Evolutionary conservation across 2,888 invertebrate genomes (phyloP), one percentile per base, ranked within the genome.

Genomic region (Laspeyria flexula): DNA sequence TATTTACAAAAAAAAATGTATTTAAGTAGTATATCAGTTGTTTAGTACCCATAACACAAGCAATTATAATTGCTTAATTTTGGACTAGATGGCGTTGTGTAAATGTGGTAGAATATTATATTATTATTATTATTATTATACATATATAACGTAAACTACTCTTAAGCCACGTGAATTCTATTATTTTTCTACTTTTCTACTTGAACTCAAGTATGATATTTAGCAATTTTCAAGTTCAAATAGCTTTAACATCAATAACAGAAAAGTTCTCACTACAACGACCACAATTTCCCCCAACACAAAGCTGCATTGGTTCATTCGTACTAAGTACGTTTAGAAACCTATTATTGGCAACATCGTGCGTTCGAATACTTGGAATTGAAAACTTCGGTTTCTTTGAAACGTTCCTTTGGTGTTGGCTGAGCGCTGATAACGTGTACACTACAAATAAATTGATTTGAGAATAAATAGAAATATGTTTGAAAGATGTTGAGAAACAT

Each of bases 311-410:
- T 52, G 44, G 12, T 23, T 45, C 45, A 58, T 66, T 65, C 55
- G 37, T 29, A 25, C 37, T 52, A 40, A 61, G 51, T 48, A 38
- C 45, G 18, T 42, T 50, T 55, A 43, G 50, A 66, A 70, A 66
- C 33, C 67, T 59, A 70, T 69, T 69, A 69, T 66, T 63, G 55
- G 55, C 52, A 41, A 52, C 62, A 53, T 43, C 43, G 60, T 55
- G 56, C 41, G 47, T 57, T 46, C 48, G 49, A 57, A 46, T 43
- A 42, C 51, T 44, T 43, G 39, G 39, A 43, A 66, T 66, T 63
- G 60, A 69, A 56, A 68, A 42, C 55, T 69, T 51, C 31, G 41
- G 34, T 52, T 41, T 35, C 44, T 51, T 42, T 30, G 29, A 31
- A 37, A 42, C 21, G 31, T 27, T 44, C 15, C 15, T 47, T 46